Percentiles rank a stretch among this genome's conserved stretches.
Evolutionary conservation across 2,113 vertebrate species (phyloP).

Genomic region (Malurus elegans): DNA sequence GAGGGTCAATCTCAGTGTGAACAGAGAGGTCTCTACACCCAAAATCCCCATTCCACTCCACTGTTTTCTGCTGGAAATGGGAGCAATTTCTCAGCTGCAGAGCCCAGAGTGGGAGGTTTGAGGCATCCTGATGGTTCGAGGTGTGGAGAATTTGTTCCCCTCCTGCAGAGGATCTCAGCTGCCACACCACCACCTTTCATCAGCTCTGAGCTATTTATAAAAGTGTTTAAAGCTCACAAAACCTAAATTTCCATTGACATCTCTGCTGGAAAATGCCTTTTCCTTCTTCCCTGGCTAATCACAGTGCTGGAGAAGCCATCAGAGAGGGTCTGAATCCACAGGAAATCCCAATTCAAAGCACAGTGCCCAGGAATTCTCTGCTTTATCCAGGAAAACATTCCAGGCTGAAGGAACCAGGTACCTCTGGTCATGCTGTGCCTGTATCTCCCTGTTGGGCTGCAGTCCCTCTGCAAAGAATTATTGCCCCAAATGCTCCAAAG

Average conservation of each 20-base stretch:
- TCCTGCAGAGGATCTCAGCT: background rate
- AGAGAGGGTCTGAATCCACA: background rate
- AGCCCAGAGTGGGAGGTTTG: background rate
- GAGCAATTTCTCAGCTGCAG: background rate
- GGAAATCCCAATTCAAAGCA: background rate
- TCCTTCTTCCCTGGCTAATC: background rate
- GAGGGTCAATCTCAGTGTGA: background rate
- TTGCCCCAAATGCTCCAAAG: background rate
- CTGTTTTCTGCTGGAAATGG: background rate
- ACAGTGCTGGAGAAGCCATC: background rate
- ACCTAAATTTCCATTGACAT: background rate
- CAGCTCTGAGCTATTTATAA: background rate
- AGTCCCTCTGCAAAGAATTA: background rate
- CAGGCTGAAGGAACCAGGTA: background rate
- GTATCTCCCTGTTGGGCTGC: background rate
- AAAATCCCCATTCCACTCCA: background rate
- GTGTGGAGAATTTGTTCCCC: background rate
- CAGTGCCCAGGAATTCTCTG: accelerated
- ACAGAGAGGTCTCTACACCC: background rate
- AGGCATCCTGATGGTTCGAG: background rate
- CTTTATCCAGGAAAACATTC: background rate
- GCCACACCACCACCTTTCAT: background rate
- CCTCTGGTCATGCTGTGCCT: background rate
- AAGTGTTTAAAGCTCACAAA: background rate
- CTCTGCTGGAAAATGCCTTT: background rate